These are phyloP conservation scores for Mythimna lalbum DNA, from an alignment of 2,888 invertebrate species.

Conservation along the genomic window DNA sequence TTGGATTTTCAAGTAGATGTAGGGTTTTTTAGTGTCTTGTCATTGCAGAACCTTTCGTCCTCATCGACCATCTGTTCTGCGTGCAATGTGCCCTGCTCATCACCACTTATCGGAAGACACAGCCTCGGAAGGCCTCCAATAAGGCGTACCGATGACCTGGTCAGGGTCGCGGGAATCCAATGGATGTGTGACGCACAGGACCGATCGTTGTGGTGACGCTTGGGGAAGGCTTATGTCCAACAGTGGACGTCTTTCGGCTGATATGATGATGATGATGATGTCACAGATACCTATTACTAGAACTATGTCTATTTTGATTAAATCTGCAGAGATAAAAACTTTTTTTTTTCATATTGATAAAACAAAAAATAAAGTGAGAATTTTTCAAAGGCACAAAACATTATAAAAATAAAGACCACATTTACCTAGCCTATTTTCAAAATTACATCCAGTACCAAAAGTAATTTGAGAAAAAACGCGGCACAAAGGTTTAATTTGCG, in stretches of 20 bases:
- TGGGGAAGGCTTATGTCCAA: too few relatives aligned
- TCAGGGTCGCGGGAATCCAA: too few relatives aligned
- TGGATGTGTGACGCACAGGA: too few relatives aligned
- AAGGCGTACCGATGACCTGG: too few relatives aligned
- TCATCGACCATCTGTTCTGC: too few relatives aligned
- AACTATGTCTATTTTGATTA: background rate
- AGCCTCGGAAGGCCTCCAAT: too few relatives aligned
- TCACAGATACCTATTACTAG: background rate
- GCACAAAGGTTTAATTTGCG: conserved; percentile 25
- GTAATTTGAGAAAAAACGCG: conserved; percentile 31
- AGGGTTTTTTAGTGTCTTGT: background rate
- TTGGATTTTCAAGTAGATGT: conserved; percentile 35
- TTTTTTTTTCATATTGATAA: background rate
- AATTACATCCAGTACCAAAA: conserved; percentile 30
- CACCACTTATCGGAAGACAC: too few relatives aligned
- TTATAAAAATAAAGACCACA: background rate
- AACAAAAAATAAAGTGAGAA: background rate
- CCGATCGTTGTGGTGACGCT: too few relatives aligned
- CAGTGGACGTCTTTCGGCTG: too few relatives aligned
- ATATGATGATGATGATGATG: too few relatives aligned
- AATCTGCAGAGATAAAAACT: background rate
- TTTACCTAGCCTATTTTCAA: conserved; percentile 20
- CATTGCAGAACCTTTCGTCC: too few relatives aligned
- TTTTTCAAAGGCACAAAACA: background rate
- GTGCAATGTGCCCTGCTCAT: too few relatives aligned